A percentile compares a stretch with the other conserved stretches of the same genome.
Conservation (phyloP, 2,888 invertebrate species). For the Ceratothoa steindachneri region DNA sequence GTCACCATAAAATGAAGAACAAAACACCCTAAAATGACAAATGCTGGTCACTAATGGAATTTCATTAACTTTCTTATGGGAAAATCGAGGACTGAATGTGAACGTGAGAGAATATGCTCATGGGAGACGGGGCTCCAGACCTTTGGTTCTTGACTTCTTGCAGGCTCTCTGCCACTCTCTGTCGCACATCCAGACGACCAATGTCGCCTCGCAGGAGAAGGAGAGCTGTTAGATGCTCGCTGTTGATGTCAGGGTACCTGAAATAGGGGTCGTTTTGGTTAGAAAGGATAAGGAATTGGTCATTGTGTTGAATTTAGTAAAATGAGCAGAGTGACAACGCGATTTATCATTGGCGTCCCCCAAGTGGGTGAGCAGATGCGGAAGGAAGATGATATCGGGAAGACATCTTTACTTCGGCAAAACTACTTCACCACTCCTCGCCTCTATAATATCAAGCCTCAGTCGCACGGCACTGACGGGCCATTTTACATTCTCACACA, state of each 20-base stretch:
- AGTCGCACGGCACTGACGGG: too few species aligned
- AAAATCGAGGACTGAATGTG: slow-evolving; percentile 50
- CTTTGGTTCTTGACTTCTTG: slow-evolving; percentile 48
- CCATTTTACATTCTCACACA: too few species aligned
- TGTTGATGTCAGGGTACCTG: slow-evolving; percentile 70
- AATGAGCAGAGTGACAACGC: not conserved
- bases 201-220: slow-evolving; percentile 83
- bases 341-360: too few species aligned
- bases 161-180: slow-evolving; percentile 69
- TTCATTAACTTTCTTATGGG: slow-evolving; percentile 16
- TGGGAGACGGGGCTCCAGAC: slow-evolving; percentile 46
- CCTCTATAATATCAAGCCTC: too few species aligned
- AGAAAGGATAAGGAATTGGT: not conserved
- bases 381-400: too few species aligned
- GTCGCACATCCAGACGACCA: slow-evolving; percentile 72
- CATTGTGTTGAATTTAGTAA: too few species aligned
- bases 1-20: too few species aligned
- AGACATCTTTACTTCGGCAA: too few species aligned
- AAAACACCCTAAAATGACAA: too few species aligned
- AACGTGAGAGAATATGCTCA: slow-evolving; percentile 53
- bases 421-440: too few species aligned
- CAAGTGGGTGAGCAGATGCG: too few species aligned
- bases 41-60: too few species aligned
- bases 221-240: slow-evolving; percentile 80
- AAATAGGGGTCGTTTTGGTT: not conserved